phyloP scores from a whole-genome alignment of 1,140 invertebrate species.

The Pseudomyrmex concolor region DNA sequence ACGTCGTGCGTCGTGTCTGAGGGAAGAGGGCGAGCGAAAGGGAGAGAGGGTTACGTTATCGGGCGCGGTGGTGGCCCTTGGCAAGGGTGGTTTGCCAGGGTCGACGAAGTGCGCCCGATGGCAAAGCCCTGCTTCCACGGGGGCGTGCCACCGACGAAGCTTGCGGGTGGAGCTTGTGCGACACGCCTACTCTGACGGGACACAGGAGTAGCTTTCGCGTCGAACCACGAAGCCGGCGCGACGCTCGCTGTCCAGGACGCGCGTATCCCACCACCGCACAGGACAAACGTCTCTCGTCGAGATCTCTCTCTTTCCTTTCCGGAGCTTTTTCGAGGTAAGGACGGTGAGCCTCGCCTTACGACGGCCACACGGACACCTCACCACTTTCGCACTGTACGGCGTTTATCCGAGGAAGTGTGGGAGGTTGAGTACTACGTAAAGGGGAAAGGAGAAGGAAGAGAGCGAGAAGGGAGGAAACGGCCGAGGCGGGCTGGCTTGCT shows the following conservation, averaged over 20 bases:
- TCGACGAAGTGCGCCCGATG: conserved; percentile 61
- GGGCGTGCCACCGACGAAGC: conserved; percentile 78
- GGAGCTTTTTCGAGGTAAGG: conserved; percentile 68
- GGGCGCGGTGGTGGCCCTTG: conserved; percentile 64
- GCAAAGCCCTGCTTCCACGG: conserved; percentile 66
- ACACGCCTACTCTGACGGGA: conserved; percentile 77
- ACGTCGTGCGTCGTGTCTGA: conserved; percentile 61
- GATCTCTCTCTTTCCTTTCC: conserved; percentile 62
- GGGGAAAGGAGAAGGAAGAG: conserved; percentile 23
- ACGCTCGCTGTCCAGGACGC: conserved; percentile 47
- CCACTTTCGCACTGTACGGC: conserved; percentile 23
- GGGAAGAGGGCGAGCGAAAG: conserved; percentile 36
- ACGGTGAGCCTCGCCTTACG: conserved; percentile 62
- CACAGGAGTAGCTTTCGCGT: conserved; percentile 73
- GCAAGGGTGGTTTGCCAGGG: conserved; percentile 70
- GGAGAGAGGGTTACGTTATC: conserved; percentile 60
- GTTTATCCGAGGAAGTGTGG: conserved; percentile 30
- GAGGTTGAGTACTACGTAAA: conserved; percentile 31
- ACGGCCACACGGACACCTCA: conserved; percentile 32
- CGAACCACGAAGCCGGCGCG: conserved; percentile 51
- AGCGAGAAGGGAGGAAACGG: conserved; percentile 46
- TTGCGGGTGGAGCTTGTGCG: conserved; percentile 83
- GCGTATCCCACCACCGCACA: conserved; percentile 39
- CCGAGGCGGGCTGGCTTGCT: conserved; percentile 37
- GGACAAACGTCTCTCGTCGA: conserved; percentile 35